Evolutionary conservation across 2,797 vertebrate genomes (phyloP).

Genomic region (Galago senegalensis): DNA sequence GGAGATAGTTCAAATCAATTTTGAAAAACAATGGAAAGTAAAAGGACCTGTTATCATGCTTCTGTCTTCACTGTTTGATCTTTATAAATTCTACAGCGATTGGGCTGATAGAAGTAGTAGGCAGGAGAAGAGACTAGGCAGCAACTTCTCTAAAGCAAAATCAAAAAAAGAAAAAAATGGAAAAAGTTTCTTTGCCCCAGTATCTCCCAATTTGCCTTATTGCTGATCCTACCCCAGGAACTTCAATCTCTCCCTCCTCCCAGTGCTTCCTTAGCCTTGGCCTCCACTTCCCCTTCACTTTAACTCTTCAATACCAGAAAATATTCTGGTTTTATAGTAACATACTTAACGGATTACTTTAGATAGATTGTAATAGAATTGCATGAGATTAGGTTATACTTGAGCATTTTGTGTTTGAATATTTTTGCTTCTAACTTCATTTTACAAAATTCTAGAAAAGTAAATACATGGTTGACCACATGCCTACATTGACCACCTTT

Average conservation of each 20-base stretch:
- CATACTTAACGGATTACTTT: neutral
- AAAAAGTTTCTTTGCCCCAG: neutral
- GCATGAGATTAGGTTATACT: neutral
- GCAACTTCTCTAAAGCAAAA: neutral
- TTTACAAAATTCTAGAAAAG: neutral
- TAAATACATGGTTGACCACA: neutral
- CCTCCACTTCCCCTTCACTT: neutral
- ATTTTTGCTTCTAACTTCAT: neutral
- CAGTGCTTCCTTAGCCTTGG: fast-evolving
- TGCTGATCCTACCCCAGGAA: fast-evolving
- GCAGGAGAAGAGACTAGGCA: neutral
- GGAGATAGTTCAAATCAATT: neutral
- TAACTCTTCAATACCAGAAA: neutral
- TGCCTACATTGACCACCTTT: no score
- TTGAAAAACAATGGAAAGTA: neutral
- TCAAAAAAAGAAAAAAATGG: neutral
- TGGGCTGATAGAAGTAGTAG: neutral
- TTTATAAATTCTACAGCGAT: neutral
- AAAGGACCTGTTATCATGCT: neutral
- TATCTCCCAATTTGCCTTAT: neutral
- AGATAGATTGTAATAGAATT: neutral
- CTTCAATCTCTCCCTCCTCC: no score
- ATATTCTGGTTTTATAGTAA: neutral
- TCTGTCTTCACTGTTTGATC: neutral
- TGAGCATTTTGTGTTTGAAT: neutral